These are phyloP conservation scores for Ornithoptera priamus DNA, from an alignment of 2,888 invertebrate species.

Conservation along the genomic window DNA sequence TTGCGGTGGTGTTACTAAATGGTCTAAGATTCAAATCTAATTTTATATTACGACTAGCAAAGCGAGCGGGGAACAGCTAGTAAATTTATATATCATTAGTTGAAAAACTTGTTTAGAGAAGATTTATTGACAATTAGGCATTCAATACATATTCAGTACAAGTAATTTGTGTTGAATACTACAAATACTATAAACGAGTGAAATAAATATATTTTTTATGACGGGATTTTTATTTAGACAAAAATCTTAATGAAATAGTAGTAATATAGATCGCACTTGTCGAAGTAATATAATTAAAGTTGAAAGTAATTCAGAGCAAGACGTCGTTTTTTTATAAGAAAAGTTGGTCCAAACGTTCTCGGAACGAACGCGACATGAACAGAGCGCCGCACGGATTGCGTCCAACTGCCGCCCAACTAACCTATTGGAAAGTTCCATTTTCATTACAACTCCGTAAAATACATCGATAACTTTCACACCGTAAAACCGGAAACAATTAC, in stretches of 20 bases:
- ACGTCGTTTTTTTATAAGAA: constrained; percentile 36
- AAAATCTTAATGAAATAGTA: neutral
- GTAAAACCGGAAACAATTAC: constrained; percentile 7
- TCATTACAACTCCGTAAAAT: constrained; percentile 44
- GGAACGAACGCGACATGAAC: constrained; percentile 44
- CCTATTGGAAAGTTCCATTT: constrained; percentile 53
- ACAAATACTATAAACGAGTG: neutral
- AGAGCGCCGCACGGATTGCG: constrained; percentile 46
- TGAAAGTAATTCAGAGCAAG: constrained; percentile 34
- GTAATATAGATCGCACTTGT: constrained; percentile 17
- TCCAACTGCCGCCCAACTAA: constrained; percentile 42
- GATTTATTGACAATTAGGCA: too few species aligned
- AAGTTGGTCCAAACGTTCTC: constrained; percentile 47
- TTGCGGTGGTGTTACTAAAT: too few species aligned
- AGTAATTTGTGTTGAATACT: too few species aligned
- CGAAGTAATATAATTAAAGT: constrained; percentile 30
- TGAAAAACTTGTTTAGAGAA: too few species aligned
- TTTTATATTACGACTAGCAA: too few species aligned
- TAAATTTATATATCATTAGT: too few species aligned
- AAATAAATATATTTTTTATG: neutral
- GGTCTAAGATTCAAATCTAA: too few species aligned
- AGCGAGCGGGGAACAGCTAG: too few species aligned
- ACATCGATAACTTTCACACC: constrained; percentile 13
- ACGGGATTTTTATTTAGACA: too few species aligned
- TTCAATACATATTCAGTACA: too few species aligned